Conservation (phyloP, 2,888 invertebrate genomes). For the Mantis religiosa region DNA sequence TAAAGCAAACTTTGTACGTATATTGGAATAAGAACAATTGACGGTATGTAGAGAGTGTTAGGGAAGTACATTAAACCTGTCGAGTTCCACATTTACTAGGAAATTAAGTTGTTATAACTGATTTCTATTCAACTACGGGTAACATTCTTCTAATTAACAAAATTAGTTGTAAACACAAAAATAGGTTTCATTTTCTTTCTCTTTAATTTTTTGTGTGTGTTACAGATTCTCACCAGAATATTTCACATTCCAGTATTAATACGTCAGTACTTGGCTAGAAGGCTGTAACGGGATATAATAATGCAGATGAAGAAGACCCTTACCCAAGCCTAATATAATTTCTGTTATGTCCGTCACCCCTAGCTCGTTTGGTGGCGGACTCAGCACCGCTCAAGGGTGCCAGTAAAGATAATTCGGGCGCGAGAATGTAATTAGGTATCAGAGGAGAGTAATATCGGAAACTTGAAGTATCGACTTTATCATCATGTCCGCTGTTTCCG, state of each 20-base stretch:
- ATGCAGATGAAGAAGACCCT: neutral
- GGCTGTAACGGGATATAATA: neutral
- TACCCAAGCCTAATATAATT: conserved; percentile 26
- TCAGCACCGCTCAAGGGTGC: neutral
- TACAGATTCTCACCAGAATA: neutral
- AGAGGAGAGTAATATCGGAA: conserved; percentile 18
- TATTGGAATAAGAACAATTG: too few species aligned
- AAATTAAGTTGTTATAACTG: neutral
- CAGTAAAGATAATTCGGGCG: conserved; percentile 22
- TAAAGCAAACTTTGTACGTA: too few species aligned
- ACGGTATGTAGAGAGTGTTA: too few species aligned
- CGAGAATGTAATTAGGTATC: conserved; percentile 18
- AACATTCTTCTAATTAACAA: neutral
- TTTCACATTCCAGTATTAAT: neutral
- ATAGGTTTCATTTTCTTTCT: neutral
- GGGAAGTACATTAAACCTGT: neutral
- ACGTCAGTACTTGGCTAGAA: neutral
- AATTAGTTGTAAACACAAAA: neutral
- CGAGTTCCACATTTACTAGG: neutral
- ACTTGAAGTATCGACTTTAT: neutral
- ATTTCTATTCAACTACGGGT: neutral
- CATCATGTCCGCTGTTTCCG: neutral
- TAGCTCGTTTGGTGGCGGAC: neutral
- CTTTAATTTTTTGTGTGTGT: neutral
- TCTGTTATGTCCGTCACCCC: conserved; percentile 10